A percentile compares a stretch with the other conserved stretches of the same genome.
phyloP scores from a whole-genome alignment of 2,113 vertebrate species.

The Grallaria varia region DNA sequence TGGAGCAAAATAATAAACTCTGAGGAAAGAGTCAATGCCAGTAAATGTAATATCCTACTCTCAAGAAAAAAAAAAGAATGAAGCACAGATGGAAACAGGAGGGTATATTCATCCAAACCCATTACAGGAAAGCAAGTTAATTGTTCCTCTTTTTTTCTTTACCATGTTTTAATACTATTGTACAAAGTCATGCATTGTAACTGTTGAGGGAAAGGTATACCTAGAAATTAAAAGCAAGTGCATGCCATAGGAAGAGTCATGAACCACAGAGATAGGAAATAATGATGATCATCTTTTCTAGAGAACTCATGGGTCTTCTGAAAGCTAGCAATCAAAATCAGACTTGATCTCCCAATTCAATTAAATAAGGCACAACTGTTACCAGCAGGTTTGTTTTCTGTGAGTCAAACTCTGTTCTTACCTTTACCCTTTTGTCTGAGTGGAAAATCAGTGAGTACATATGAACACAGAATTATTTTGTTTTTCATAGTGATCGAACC shows the following conservation, averaged over 20 bases:
- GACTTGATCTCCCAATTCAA: background rate
- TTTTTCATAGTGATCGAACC: conserved; percentile 40
- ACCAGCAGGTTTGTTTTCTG: background rate
- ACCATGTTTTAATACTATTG: background rate
- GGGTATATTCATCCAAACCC: background rate
- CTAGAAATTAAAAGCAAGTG: background rate
- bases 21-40: background rate
- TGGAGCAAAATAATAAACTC: background rate
- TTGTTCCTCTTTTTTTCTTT: background rate
- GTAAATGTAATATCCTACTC: background rate
- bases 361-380: background rate
- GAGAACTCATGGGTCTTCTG: background rate
- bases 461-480: conserved; percentile 9
- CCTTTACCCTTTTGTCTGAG: conserved; percentile 22
- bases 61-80: background rate
- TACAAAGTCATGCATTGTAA: background rate
- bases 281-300: background rate
- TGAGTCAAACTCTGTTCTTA: background rate
- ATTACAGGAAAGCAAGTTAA: background rate
- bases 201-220: background rate
- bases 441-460: background rate
- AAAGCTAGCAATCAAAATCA: background rate
- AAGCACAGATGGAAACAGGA: background rate
- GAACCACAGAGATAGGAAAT: background rate
- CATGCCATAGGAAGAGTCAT: background rate